These are phyloP conservation scores for Tenebrosternarchus preto DNA, from an alignment of 2,113 vertebrate genomes.

Conservation along the genomic window DNA sequence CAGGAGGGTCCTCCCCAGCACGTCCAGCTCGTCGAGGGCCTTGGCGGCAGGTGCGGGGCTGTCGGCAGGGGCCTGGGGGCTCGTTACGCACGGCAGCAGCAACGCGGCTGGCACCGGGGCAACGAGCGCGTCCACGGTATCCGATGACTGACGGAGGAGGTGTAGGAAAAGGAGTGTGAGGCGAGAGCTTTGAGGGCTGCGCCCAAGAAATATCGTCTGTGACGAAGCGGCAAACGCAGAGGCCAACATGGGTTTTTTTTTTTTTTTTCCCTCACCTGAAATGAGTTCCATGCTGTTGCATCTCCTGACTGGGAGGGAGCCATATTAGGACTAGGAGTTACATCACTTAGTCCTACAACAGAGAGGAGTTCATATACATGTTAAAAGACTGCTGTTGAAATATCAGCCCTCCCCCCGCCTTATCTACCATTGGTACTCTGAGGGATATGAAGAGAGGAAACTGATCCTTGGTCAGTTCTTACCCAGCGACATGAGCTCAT, in stretches of 20 bases:
- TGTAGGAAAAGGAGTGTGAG: background rate
- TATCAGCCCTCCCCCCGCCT: slow-evolving; percentile 1
- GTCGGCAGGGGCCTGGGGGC: slow-evolving; percentile 48
- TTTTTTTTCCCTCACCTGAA: slow-evolving; percentile 81
- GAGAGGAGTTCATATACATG: background rate
- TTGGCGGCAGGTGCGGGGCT: slow-evolving; percentile 65
- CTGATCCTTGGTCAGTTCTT: slow-evolving; percentile 15
- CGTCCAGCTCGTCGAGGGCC: slow-evolving; percentile 87
- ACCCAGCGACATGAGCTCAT: slow-evolving; percentile 96
- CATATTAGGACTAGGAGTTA: slow-evolving; percentile 66
- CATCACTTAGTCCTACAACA: slow-evolving; percentile 84
- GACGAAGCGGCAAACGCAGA: background rate
- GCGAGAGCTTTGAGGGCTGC: background rate
- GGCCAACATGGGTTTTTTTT: too few relatives aligned
- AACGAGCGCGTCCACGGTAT: slow-evolving; percentile 68
- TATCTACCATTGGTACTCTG: background rate
- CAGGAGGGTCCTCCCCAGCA: slow-evolving; percentile 89
- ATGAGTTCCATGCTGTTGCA: slow-evolving; percentile 82
- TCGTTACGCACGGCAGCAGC: slow-evolving; percentile 63
- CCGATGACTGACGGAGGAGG: slow-evolving; percentile 73
- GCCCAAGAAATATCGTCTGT: background rate
- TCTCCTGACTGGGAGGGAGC: slow-evolving; percentile 76
- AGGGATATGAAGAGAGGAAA: background rate
- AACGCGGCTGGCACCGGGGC: slow-evolving; percentile 56
- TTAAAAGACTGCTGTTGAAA: background rate